Evolutionary conservation across 2,888 invertebrate species (phyloP).

Genomic region (Disparrhopalites patrizii): DNA sequence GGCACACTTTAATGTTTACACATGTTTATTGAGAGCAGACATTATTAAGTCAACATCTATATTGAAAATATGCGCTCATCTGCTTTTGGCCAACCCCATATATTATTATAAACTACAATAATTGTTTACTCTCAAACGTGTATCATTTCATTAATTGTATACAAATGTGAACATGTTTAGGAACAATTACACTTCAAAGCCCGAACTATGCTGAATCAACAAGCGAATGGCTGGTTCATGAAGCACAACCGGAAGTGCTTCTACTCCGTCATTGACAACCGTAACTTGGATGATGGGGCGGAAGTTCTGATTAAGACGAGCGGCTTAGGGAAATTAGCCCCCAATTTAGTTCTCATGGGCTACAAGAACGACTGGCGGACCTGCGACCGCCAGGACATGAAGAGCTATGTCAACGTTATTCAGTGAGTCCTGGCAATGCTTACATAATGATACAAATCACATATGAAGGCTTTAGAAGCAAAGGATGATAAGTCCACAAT

Average conservation of each 20-base stretch:
- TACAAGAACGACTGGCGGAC: conserved; percentile 90
- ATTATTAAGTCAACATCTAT: too few species aligned
- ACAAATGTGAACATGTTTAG: background rate
- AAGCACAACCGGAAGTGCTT: conserved; percentile 82
- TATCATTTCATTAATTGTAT: background rate
- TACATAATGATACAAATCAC: background rate
- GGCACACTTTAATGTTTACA: too few species aligned
- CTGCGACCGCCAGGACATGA: conserved; percentile 68
- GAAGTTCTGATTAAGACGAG: conserved; percentile 82
- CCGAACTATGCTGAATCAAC: conserved; percentile 64
- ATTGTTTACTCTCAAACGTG: background rate
- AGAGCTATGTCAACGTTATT: conserved; percentile 90
- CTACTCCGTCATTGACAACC: conserved; percentile 75
- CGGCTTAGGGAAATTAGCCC: conserved; percentile 88
- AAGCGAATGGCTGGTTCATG: conserved; percentile 76
- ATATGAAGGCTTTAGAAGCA: too few species aligned
- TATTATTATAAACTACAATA: too few species aligned
- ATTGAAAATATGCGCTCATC: background rate
- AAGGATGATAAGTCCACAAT: too few species aligned
- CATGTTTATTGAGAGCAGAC: too few species aligned
- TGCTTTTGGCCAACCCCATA: background rate
- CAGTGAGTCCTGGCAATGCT: conserved; percentile 61
- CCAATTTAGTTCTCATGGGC: conserved; percentile 84
- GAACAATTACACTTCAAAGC: conserved; percentile 59
- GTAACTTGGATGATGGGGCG: conserved; percentile 68